These are phyloP conservation scores for Tolmerus cingulatus DNA, from an alignment of 2,888 invertebrate genomes.

Conservation along the genomic window DNA sequence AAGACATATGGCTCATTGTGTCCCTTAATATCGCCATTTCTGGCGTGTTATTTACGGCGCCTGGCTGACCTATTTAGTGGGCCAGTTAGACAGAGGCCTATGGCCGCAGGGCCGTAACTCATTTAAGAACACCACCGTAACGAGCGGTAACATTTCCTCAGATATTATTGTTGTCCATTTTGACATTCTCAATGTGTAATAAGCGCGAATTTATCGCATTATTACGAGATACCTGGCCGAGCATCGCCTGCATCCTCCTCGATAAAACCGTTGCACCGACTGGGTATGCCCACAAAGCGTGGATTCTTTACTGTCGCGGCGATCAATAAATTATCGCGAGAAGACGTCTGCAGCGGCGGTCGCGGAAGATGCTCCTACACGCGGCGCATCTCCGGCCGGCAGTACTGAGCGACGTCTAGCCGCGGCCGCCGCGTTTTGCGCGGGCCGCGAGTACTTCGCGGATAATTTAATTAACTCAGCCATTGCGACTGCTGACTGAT, in stretches of 20 bases:
- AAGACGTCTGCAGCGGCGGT: constrained; percentile 15
- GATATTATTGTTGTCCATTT: constrained; percentile 40
- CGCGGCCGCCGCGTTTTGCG: background rate
- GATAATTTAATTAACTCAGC: constrained; percentile 33
- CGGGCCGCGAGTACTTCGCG: background rate
- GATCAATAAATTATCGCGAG: constrained; percentile 23
- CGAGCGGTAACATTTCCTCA: constrained; percentile 12
- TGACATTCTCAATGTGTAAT: constrained; percentile 38
- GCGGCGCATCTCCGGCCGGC: background rate
- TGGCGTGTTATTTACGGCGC: background rate
- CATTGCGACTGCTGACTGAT: constrained; percentile 9
- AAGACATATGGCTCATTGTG: background rate
- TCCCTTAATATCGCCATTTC: background rate
- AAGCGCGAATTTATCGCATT: constrained; percentile 39
- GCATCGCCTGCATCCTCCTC: background rate
- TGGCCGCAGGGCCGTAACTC: background rate
- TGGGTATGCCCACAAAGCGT: constrained; percentile 4
- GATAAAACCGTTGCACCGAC: background rate
- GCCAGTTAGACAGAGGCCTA: background rate
- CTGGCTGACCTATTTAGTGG: constrained; percentile 23
- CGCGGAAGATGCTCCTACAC: background rate
- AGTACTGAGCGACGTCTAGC: background rate
- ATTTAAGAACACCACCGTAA: constrained; percentile 18
- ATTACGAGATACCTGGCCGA: constrained; percentile 23
- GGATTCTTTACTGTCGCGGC: constrained; percentile 26